These are phyloP conservation scores for Lytechinus variegatus DNA, from an alignment of 35 echinoderm and acorn worm species.

Conservation along the genomic window DNA sequence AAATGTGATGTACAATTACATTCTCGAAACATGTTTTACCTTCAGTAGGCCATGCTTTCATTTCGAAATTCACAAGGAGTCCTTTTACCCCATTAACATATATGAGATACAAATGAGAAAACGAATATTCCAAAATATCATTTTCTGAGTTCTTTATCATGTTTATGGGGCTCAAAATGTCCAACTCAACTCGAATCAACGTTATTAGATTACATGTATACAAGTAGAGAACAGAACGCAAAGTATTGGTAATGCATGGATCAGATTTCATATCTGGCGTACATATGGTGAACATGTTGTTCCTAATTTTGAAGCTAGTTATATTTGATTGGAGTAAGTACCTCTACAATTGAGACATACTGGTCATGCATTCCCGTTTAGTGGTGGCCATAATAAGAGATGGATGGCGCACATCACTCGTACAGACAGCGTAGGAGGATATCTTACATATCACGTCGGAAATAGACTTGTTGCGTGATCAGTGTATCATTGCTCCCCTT, in stretches of 20 bases:
- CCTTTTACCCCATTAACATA: not conserved
- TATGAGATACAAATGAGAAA: not conserved
- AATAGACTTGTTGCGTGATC: conserved; percentile 10
- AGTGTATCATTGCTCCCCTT: not conserved
- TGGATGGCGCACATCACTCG: not conserved
- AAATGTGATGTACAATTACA: no score
- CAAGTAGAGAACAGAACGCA: not conserved
- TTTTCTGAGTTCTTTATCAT: not conserved
- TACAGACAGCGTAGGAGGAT: not conserved
- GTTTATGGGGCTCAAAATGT: not conserved
- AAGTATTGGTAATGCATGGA: not conserved
- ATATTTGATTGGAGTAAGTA: not conserved
- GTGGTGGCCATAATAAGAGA: not conserved
- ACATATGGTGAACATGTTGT: not conserved
- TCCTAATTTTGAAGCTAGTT: not conserved
- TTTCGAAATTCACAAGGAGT: not conserved
- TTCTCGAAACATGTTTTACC: no score
- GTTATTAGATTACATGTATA: not conserved
- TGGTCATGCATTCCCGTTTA: not conserved
- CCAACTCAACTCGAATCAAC: not conserved
- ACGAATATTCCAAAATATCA: not conserved
- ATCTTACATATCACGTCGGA: not conserved
- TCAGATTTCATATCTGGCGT: not conserved
- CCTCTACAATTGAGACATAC: not conserved
- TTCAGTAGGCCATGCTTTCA: not conserved